Evolutionary conservation across 2,797 vertebrate species (phyloP).

Genomic region (Syndactyla subalaris): DNA sequence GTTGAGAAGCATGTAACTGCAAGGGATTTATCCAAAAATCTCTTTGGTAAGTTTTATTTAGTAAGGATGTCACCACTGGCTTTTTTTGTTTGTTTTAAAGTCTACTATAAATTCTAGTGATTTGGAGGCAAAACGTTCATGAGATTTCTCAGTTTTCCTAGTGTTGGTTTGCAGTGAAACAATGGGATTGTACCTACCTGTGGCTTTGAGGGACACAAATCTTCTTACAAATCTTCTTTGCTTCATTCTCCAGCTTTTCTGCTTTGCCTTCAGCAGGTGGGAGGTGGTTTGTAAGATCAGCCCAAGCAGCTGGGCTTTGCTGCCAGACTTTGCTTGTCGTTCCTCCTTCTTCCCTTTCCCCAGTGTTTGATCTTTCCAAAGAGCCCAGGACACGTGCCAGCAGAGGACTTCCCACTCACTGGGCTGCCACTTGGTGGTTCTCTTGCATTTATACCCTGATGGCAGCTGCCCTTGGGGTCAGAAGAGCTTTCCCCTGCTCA

Average conservation of each 20-base stretch:
- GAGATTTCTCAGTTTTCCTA: neutral
- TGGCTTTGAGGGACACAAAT: neutral
- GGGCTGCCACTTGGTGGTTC: neutral
- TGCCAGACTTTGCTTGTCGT: neutral
- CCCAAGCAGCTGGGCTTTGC: neutral
- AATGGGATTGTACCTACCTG: rapidly evolving
- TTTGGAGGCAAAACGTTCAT: neutral
- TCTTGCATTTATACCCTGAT: neutral
- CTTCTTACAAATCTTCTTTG: neutral
- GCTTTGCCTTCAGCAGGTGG: neutral
- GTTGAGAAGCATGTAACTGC: neutral
- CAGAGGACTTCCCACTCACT: neutral
- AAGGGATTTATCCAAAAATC: neutral
- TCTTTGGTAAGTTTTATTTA: neutral
- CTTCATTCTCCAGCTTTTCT: neutral
- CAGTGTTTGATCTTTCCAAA: neutral
- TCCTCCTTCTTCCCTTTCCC: neutral
- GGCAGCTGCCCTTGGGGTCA: constrained; percentile 18
- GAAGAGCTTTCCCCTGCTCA: neutral
- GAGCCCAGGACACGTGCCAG: neutral
- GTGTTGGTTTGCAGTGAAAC: neutral
- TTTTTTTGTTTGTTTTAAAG: neutral
- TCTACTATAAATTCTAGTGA: neutral
- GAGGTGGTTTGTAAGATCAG: neutral
- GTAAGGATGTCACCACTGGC: neutral